A percentile compares a stretch with the other conserved stretches of the same genome.
phyloP scores from a whole-genome alignment of 2,888 invertebrate genomes.

The Nymphalis c-album region DNA sequence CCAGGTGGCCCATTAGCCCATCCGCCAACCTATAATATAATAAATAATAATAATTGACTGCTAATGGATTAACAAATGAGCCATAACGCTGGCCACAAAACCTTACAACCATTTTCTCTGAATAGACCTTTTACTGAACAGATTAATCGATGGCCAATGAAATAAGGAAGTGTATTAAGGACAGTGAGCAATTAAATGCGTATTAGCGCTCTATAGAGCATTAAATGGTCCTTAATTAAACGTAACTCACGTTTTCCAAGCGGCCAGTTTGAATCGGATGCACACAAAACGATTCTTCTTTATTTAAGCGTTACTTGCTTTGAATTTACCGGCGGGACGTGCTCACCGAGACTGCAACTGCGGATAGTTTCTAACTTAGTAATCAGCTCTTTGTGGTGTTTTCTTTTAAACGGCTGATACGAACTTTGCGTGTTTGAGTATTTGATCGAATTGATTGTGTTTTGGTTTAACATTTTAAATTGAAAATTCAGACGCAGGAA shows the following conservation, averaged over 20 bases:
- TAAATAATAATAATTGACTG: no score
- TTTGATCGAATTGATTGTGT: neutral
- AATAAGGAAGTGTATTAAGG: constrained; percentile 1
- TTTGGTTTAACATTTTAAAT: neutral
- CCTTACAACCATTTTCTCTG: constrained; percentile 6
- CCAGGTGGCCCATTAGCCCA: no score
- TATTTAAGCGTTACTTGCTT: constrained; percentile 38
- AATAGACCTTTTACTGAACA: constrained; percentile 14
- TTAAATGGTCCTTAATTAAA: constrained; percentile 19
- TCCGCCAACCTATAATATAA: no score
- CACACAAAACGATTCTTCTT: constrained; percentile 34
- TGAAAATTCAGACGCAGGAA: neutral
- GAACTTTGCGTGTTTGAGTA: neutral
- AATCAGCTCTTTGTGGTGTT: constrained; percentile 27
- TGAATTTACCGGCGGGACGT: constrained; percentile 41
- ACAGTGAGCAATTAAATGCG: constrained; percentile 4
- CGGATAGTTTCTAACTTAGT: constrained; percentile 32
- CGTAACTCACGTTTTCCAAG: constrained; percentile 20
- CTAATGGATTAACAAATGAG: no score
- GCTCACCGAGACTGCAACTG: constrained; percentile 36
- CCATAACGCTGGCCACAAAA: no score
- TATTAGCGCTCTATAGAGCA: constrained; percentile 8
- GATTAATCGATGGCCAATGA: constrained; percentile 12
- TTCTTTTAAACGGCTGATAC: constrained; percentile 9
- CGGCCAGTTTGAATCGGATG: constrained; percentile 19